These are phyloP conservation scores for Venustaconcha ellipsiformis DNA, from an alignment of 1,140 invertebrate genomes.

Conservation along the genomic window DNA sequence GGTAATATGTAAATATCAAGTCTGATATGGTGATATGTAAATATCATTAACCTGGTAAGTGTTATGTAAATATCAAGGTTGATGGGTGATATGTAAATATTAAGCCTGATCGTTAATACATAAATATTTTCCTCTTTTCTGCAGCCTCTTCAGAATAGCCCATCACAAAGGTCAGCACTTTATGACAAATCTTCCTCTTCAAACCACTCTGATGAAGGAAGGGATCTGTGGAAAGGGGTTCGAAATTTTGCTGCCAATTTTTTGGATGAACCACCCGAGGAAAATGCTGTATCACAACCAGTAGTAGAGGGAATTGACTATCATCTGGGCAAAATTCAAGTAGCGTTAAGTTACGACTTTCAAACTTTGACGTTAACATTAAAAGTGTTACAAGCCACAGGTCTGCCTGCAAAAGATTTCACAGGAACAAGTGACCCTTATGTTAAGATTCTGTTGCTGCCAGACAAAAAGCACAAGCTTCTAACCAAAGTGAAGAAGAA, in stretches of 20 bases:
- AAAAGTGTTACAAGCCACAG: slow-evolving; percentile 80
- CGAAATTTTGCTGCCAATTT: slow-evolving; percentile 58
- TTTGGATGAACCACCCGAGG: slow-evolving; percentile 57
- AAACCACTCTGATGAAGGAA: not conserved
- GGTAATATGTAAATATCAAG: not conserved
- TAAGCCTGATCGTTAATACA: no score
- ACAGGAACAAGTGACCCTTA: slow-evolving; percentile 85
- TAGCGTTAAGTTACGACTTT: slow-evolving; percentile 95
- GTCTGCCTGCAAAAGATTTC: slow-evolving; percentile 93
- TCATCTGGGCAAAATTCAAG: slow-evolving; percentile 79
- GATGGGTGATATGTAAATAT: no score
- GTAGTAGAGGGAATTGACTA: slow-evolving; percentile 60
- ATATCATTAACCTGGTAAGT: no score
- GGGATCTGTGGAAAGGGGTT: slow-evolving; percentile 46
- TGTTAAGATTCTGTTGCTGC: slow-evolving; percentile 85
- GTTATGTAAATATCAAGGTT: not conserved
- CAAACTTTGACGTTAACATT: slow-evolving; percentile 93
- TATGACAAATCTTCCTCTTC: not conserved
- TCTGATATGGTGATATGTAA: no score
- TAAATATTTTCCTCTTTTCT: not conserved
- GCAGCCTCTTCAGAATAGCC: not conserved
- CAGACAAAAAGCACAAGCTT: slow-evolving; percentile 96
- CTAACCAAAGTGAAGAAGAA: slow-evolving; percentile 97
- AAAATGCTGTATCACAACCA: slow-evolving; percentile 42
- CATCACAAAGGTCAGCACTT: not conserved